phyloP scores from a whole-genome alignment of 1,140 invertebrate species.

The Zaprionus camerounensis region DNA sequence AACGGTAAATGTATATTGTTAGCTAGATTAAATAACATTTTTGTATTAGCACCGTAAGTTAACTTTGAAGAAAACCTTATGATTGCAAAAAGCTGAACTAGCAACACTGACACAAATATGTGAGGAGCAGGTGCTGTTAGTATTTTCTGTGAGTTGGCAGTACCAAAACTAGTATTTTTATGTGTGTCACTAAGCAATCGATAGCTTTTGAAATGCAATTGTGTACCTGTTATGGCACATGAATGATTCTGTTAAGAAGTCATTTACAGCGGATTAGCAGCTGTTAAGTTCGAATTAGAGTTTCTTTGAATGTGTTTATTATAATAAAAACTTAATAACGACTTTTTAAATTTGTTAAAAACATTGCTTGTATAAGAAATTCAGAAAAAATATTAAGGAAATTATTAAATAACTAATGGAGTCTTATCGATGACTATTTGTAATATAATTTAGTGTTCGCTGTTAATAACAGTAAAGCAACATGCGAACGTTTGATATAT shows the following conservation, averaged over 20 bases:
- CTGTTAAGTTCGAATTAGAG: constrained; percentile 22
- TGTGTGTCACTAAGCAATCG: neutral
- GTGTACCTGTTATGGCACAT: neutral
- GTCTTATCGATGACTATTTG: neutral
- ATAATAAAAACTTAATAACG: neutral
- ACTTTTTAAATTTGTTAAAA: neutral
- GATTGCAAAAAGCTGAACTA: too few relatives aligned
- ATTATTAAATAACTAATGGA: neutral
- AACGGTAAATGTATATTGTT: too few relatives aligned
- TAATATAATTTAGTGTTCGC: neutral
- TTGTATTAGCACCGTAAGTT: too few relatives aligned
- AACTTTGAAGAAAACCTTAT: too few relatives aligned
- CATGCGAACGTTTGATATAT: constrained; percentile 17
- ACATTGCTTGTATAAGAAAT: neutral
- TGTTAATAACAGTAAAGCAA: constrained; percentile 22
- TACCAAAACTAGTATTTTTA: neutral
- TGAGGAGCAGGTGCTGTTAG: neutral
- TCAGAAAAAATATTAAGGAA: neutral
- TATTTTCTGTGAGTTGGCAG: neutral
- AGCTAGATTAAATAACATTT: too few relatives aligned
- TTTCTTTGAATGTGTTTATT: neutral
- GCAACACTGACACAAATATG: neutral
- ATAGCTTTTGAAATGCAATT: neutral
- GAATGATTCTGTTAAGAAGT: neutral
- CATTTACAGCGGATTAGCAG: neutral